phyloP scores from a whole-genome alignment of 2,113 vertebrate species.

The sheep (Ovis aries) region DNA sequence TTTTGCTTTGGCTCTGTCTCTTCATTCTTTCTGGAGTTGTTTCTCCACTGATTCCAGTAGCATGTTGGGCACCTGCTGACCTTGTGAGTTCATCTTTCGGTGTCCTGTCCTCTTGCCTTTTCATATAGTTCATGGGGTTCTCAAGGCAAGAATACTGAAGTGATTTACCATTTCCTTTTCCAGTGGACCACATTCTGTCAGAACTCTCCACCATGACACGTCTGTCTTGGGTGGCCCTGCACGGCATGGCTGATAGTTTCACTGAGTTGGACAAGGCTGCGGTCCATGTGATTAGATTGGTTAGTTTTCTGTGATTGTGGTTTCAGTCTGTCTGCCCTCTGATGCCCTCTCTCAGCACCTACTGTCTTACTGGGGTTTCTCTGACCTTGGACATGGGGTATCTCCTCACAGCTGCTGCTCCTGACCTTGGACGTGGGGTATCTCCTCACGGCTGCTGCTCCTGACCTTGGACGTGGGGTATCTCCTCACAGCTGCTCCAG shows the following conservation, averaged over 20 bases:
- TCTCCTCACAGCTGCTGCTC: neutral
- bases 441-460: no score
- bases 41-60: neutral
- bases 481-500: neutral
- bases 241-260: neutral
- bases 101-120: neutral
- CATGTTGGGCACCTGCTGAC: neutral
- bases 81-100: neutral
- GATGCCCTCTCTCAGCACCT: neutral
- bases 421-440: neutral
- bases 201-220: neutral
- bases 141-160: neutral
- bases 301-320: neutral
- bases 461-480: no score
- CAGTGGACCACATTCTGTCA: neutral
- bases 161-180: neutral
- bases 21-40: neutral
- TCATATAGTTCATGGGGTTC: neutral
- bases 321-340: neutral
- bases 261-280: neutral
- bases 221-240: neutral
- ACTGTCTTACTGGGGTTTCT: neutral
- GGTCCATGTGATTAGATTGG: neutral
- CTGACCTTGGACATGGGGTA: neutral
- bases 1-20: neutral